Base-by-base conservation (phyloP, 2,113 vertebrate species). In the Nibea albiflora region DNA sequence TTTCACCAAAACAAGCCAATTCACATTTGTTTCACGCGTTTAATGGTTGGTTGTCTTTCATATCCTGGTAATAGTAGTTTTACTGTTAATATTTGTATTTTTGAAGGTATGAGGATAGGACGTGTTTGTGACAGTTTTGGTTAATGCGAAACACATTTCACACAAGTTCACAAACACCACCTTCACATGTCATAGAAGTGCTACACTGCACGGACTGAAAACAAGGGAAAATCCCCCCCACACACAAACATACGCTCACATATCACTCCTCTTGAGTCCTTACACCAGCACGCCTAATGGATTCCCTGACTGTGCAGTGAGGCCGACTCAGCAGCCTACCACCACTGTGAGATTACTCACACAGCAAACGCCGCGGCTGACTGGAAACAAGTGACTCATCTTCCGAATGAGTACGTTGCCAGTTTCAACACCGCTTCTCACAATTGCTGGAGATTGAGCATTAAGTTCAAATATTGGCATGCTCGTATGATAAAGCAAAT, bases 351-450 rank as follows among this genome's bases (percentile, higher is more conserved):
- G 62, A 85, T 89, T 86, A 88, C 79, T 93, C 86, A 87, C 56
- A 2, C 61, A 3, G 2, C 81, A 65, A 89, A 88, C 85, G 26
- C 53, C 26, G 35, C 8, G 73, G 12, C 58, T 77, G 75, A 16
- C 64, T 88, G 85, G 64, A 86, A 88, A 53, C 46, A 0, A 49
- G 52, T 88, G 83, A 89, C 73, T 93, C 90, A 87, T 77, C 64
- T 47, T 76, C 67, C 19, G 75, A n/a, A 4, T 10, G 53, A 67
- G 72, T 6, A 10, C 56, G 46, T 42, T 22, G 2, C 52, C 3
- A 35, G 65, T 67, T 76, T 22, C 63, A 56, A 66, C 3, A 1
- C 60, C 31, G 46, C 68, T 47, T 80, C 66, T 77, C 56, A 65
- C 24, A 19, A 58, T 11, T 19, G 17, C 39, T 58, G 14, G 26